These are phyloP conservation scores for Phyllostomus discolor DNA, from an alignment of 2,113 vertebrate species.

Conservation along the genomic window DNA sequence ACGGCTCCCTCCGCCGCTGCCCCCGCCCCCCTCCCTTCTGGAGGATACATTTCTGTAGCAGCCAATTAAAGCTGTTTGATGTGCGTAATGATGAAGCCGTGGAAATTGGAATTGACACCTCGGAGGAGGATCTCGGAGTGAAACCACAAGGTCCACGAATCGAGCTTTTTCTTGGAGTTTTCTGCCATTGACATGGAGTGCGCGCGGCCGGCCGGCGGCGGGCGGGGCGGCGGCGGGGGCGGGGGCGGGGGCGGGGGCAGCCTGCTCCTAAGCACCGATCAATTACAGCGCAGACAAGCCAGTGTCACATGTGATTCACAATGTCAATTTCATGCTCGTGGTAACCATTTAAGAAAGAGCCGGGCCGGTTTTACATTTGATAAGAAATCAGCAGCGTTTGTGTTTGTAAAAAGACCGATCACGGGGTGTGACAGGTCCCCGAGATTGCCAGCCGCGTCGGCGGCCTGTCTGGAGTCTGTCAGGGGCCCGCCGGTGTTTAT, in stretches of 20 bases:
- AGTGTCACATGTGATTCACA: conserved; percentile 96
- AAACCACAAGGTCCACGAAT: not conserved
- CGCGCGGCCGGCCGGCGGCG: not conserved
- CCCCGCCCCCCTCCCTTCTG: not conserved
- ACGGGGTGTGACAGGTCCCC: conserved; percentile 95
- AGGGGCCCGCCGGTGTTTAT: conserved; percentile 95
- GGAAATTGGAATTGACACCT: conserved; percentile 41
- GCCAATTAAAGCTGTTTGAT: conserved; percentile 48
- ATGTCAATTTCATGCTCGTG: conserved; percentile 97
- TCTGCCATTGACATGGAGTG: conserved; percentile 35
- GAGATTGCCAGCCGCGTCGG: conserved; percentile 86
- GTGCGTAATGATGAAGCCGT: conserved; percentile 31
- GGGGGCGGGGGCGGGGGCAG: not conserved
- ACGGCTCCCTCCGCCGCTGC: not conserved
- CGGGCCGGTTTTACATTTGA: conserved; percentile 94
- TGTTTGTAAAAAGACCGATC: conserved; percentile 93
- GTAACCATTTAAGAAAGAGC: conserved; percentile 95
- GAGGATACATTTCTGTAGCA: conserved; percentile 8
- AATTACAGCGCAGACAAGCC: conserved; percentile 95
- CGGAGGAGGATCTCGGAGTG: conserved; percentile 12
- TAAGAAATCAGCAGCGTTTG: conserved; percentile 95
- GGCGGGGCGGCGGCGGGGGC: not conserved
- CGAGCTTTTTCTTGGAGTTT: conserved; percentile 25
- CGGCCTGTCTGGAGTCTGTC: conserved; percentile 89
- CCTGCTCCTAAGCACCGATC: conserved; percentile 89